phyloP scores from a whole-genome alignment of 1,140 invertebrate species.

The Cataglyphis hispanica region DNA sequence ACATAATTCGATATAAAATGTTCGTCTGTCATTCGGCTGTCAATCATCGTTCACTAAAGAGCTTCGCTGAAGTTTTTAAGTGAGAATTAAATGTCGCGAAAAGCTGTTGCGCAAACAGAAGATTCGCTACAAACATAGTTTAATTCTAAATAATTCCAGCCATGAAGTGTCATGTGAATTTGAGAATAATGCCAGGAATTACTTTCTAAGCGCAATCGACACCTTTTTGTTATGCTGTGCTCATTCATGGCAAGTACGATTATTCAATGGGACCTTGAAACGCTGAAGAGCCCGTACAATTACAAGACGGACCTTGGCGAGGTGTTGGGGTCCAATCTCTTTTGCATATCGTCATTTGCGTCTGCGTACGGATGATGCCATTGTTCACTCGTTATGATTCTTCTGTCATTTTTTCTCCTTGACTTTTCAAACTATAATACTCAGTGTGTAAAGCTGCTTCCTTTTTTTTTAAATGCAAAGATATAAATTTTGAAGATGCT shows the following conservation, averaged over 20 bases:
- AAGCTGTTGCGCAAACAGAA: neutral
- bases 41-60: neutral
- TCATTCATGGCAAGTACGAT: conserved; percentile 5
- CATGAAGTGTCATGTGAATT: conserved; percentile 42
- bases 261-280: conserved; percentile 21
- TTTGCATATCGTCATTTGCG: conserved; percentile 42
- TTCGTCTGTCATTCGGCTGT: neutral
- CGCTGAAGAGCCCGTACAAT: conserved; percentile 4
- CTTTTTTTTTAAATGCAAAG: neutral
- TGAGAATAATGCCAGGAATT: conserved; percentile 5
- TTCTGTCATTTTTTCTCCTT: conserved; percentile 38
- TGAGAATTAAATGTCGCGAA: neutral
- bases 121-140: neutral
- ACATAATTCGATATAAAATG: neutral
- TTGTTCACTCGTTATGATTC: conserved; percentile 47
- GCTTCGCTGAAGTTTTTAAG: neutral
- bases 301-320: conserved; percentile 13
- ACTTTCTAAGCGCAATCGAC: conserved; percentile 43
- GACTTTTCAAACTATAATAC: conserved; percentile 35
- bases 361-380: conserved; percentile 35
- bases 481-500: neutral
- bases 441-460: neutral
- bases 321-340: conserved; percentile 23
- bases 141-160: neutral
- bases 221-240: conserved; percentile 26